A percentile compares a stretch with the other conserved stretches of the same genome.
phyloP scores from a whole-genome alignment of 2,888 invertebrate species.

The Pandemis corylana region DNA sequence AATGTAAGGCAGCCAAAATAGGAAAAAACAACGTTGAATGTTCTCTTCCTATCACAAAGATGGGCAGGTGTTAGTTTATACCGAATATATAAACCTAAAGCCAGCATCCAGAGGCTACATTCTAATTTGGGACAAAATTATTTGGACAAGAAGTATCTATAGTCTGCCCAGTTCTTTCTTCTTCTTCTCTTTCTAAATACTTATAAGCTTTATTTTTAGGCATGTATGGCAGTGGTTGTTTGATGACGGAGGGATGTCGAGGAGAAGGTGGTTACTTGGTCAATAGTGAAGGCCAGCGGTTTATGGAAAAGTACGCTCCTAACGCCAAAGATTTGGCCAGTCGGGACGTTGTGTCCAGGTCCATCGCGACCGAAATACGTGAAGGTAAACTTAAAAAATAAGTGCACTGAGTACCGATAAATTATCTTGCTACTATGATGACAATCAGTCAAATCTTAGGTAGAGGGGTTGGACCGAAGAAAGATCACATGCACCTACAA shows the following conservation, averaged over 20 bases:
- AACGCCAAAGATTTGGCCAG: slow-evolving; percentile 99
- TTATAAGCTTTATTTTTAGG: slow-evolving; percentile 74
- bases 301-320: slow-evolving; percentile 99
- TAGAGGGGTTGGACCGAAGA: slow-evolving; percentile 97
- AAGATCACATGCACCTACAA: slow-evolving; percentile 97
- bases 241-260: slow-evolving; percentile 98
- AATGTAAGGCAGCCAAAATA: too few relatives aligned
- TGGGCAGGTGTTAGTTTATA: too few relatives aligned
- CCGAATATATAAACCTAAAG: too few relatives aligned
- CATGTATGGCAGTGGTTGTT: slow-evolving; percentile 98
- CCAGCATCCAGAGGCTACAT: too few relatives aligned
- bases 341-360: slow-evolving; percentile 98
- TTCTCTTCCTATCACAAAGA: too few relatives aligned
- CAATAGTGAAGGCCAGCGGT: slow-evolving; percentile 97
- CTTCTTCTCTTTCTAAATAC: neutral
- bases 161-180: too few relatives aligned
- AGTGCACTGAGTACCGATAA: too few relatives aligned
- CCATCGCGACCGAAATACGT: slow-evolving; percentile 99
- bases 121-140: too few relatives aligned
- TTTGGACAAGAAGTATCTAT: too few relatives aligned
- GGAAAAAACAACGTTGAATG: too few relatives aligned
- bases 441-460: slow-evolving; percentile 59
- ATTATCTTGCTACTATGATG: neutral
- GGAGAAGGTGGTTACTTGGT: slow-evolving; percentile 98
- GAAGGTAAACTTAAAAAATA: slow-evolving; percentile 62